phyloP scores from a whole-genome alignment of 53 echinoderm and acorn worm genomes.

The Zoroaster sp. region DNA sequence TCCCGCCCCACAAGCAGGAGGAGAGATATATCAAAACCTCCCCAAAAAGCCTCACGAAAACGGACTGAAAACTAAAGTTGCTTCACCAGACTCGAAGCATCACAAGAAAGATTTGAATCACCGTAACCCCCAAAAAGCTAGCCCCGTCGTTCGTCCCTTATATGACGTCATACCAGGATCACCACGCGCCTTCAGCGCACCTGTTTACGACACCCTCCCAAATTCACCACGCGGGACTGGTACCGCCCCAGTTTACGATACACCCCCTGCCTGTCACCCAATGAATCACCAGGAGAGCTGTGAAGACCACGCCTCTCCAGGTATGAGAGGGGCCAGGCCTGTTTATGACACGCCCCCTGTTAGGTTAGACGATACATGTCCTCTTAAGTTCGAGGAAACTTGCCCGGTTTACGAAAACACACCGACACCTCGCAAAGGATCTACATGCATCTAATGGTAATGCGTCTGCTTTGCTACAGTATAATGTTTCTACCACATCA shows the following conservation, averaged over 20 bases:
- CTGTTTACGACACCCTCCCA: conserved; percentile 26
- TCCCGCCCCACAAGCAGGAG: not conserved
- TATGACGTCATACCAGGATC: conserved; percentile 22
- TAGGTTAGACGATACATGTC: not conserved
- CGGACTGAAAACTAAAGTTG: not conserved
- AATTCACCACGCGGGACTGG: not conserved
- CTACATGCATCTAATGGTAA: not conserved
- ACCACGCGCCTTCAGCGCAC: not conserved
- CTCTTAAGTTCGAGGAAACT: conserved; percentile 19
- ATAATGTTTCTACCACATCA: no score
- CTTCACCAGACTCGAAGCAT: not conserved
- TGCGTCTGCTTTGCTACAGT: no score
- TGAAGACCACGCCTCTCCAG: not conserved
- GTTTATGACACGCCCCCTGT: conserved; percentile 45
- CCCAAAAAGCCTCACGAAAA: not conserved
- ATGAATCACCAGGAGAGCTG: not conserved
- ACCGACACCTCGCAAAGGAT: not conserved
- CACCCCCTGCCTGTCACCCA: not conserved
- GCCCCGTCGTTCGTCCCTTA: conserved; percentile 7
- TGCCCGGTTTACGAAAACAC: conserved; percentile 46
- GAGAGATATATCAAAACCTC: conserved; percentile 34
- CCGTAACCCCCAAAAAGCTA: not conserved
- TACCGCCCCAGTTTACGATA: conserved; percentile 13
- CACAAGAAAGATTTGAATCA: not conserved
- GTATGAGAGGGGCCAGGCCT: not conserved